Evolutionary conservation across 2,113 vertebrate genomes (phyloP), one percentile per base, ranked within the genome.

Genomic region (Mobula hypostoma): DNA sequence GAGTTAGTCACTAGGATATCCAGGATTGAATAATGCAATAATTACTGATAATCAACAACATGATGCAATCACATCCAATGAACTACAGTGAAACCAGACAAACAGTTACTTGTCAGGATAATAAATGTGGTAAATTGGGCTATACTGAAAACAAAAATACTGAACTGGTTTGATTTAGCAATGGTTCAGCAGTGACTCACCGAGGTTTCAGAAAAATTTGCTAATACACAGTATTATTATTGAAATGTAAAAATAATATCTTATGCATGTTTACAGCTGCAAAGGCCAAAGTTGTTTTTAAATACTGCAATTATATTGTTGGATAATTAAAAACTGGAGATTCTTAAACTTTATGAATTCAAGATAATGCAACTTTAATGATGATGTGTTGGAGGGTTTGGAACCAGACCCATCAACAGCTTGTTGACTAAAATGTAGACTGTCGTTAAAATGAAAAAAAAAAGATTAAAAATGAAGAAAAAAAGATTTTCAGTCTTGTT

Each of bases 211-310:
- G 70, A 17, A 74, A 76, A 29, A 74, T 36, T 56, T 24, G 40
- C 36, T 29, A 56, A 76, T 29, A 48, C 36, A 70, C 68, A 93
- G 91, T 93, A 70, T 93, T 93, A 90, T 66, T 87, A 74, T 74
- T 15, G 72, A 74, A 72, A 70, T 74, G 68, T 93, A 36, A 92
- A 92, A 92, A 72, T 72, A 56, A 17, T 72, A 36, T 72, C 19
- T 74, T 72, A 27, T 93, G 68, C 66, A 93, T 93, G 91, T 93
- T 93, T 93, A 76, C 91, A 93, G 91, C 91, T 93, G 91, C 36
- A 93, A 74, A 93, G 36, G 91, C 91, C 91, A 93, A 93, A 93
- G 36, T 72, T 56, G 27, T 56, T 93, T 93, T 93, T 74, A 93
- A 93, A 24, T 74, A 70, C 11, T 21, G 27, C 9, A 40, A 29